phyloP scores from a whole-genome alignment of 2,113 vertebrate species.

The Protobothrops mucrosquamatus region DNA sequence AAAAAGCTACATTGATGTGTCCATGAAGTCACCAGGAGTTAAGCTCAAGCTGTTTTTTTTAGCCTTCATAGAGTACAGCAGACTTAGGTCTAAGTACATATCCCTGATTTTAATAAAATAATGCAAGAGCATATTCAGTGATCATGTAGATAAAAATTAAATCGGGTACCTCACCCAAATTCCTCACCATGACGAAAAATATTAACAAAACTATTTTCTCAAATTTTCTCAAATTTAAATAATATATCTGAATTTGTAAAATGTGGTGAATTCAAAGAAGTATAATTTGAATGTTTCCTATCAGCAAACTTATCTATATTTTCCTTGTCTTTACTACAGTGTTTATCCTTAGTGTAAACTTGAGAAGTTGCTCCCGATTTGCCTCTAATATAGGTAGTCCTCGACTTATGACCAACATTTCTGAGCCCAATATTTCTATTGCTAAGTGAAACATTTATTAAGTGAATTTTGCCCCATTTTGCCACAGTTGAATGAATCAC shows the following conservation, averaged over 20 bases:
- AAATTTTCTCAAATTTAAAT: neutral
- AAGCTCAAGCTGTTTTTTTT: neutral
- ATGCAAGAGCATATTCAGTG: neutral
- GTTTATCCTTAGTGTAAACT: fast-evolving
- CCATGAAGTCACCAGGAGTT: too few species aligned
- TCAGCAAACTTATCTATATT: neutral
- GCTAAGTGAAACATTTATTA: neutral
- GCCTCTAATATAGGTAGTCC: neutral
- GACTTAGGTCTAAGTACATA: neutral
- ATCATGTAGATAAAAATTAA: neutral
- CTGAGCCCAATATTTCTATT: neutral
- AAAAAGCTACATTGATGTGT: too few species aligned
- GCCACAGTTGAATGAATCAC: neutral
- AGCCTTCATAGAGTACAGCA: neutral
- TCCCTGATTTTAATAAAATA: neutral
- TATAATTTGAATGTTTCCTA: neutral
- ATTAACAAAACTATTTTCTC: neutral
- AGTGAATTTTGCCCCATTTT: neutral
- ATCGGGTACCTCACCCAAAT: neutral
- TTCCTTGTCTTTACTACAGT: neutral
- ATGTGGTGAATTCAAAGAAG: neutral
- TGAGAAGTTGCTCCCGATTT: neutral
- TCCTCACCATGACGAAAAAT: neutral
- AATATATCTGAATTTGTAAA: neutral
- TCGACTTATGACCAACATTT: neutral